Evolutionary conservation across 1,140 invertebrate genomes (phyloP), one percentile per base, ranked within the genome.

Genomic region (Scaptomyza pallida): DNA sequence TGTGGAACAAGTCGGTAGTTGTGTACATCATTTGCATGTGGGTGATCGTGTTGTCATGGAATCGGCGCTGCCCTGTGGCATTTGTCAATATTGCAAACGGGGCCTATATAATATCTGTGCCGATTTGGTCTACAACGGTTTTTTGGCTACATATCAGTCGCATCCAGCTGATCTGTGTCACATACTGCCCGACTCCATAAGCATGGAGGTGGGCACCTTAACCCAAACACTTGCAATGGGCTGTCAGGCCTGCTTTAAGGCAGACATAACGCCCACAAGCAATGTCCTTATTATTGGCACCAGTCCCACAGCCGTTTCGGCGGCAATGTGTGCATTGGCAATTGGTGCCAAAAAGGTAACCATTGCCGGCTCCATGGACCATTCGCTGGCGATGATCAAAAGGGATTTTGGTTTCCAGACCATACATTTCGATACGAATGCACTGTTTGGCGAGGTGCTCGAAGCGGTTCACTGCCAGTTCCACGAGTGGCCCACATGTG

Each of bases 121-220:
- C 2, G 72, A 78, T 5, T 37, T 90, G 33, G 35, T 78, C 5
- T 90, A 79, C 56, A 89, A 85, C 23, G 89, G 89, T 1, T 90
- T 90, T 26, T 15, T 90, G 13, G 54, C 60, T 1, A 89, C 59
- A 15, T 68, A 75, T 48, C 83, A 89, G 15, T 48, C 70, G 3
- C 89, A 90, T 52, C 89, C 89, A 1, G 89, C 83, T 0, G 89
- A 90, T 33, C 60, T 90, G 0, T 90, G 89, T 16, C 81, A 90
- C 52, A 77, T 75, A 0, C 21, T 90, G n/a, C 81, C 78, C 2
- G 56, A 65, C 4, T 19, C 26, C 9, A 71, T 88, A 0, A 59
- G 45, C 64, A 73, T 88, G 73, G 71, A 83, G 8, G 89, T 76
- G 35, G 89, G 80, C 2, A 44, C 85, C 5, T 45, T 90, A 1